phyloP scores from a whole-genome alignment of 1,140 invertebrate species.

The Plutomurus gul region DNA sequence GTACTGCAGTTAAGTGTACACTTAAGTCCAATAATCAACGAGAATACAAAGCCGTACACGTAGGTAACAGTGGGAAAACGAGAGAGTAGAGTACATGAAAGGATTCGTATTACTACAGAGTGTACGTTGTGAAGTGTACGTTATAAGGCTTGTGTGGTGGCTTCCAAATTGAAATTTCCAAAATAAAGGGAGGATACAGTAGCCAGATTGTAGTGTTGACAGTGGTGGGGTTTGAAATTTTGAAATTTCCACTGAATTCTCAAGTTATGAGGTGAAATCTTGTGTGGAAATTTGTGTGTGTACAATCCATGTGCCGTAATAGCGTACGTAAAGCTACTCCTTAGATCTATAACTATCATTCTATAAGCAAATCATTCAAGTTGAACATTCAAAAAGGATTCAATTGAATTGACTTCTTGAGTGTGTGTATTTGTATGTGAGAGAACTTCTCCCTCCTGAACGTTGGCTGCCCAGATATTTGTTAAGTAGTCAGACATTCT shows the following conservation, averaged over 20 bases:
- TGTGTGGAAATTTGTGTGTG: neutral
- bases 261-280: too few relatives aligned
- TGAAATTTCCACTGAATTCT: too few relatives aligned
- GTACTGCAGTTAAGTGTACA: neutral
- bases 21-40: neutral
- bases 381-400: conserved; percentile 29
- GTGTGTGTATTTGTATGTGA: too few relatives aligned
- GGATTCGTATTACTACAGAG: neutral
- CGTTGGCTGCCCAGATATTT: neutral
- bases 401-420: conserved; percentile 26
- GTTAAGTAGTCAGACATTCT: too few relatives aligned
- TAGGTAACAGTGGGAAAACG: too few relatives aligned
- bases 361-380: neutral
- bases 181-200: too few relatives aligned
- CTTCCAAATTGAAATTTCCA: conserved; percentile 9
- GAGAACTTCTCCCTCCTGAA: conserved; percentile 20
- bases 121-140: too few relatives aligned
- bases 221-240: too few relatives aligned
- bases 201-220: too few relatives aligned
- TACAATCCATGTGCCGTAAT: neutral
- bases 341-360: neutral
- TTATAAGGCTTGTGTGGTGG: neutral
- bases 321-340: too few relatives aligned
- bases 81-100: too few relatives aligned
- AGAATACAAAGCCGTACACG: too few relatives aligned